Evolutionary conservation across 2,797 vertebrate genomes (phyloP).

Genomic region (Luscinia luscinia): DNA sequence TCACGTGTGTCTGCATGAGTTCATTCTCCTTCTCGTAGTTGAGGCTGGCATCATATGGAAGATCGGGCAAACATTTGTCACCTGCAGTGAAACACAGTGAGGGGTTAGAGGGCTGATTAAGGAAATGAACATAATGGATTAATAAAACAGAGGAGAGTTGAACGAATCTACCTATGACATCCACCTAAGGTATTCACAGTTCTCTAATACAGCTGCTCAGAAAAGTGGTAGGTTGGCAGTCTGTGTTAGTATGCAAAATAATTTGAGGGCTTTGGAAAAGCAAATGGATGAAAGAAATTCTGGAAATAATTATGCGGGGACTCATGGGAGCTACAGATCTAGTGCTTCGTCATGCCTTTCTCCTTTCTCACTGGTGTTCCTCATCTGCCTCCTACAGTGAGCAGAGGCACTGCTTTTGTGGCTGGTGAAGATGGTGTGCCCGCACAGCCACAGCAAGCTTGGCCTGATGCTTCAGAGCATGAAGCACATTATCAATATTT

Average conservation of each 20-base stretch:
- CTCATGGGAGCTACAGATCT: not conserved
- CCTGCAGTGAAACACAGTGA: conserved; percentile 77
- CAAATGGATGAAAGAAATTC: not conserved
- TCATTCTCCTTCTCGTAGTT: conserved; percentile 86
- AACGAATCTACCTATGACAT: not conserved
- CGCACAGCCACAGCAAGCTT: not conserved
- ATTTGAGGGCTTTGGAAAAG: not conserved
- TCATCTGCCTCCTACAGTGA: not conserved
- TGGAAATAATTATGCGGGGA: not conserved
- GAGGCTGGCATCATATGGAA: conserved; percentile 85
- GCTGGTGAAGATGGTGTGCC: not conserved
- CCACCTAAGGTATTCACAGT: not conserved
- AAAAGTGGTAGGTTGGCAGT: not conserved
- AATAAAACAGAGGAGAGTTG: not conserved
- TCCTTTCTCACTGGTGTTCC: not conserved
- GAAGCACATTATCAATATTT: not conserved
- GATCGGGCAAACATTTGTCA: conserved; percentile 91
- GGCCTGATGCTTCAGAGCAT: not conserved
- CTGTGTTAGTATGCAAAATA: not conserved
- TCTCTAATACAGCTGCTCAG: not conserved
- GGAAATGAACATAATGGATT: not conserved
- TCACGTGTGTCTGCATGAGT: conserved; percentile 94
- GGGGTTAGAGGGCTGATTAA: not conserved
- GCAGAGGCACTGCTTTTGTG: not conserved
- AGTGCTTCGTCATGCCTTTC: not conserved